These are phyloP conservation scores for Lutjanus erythropterus DNA, from an alignment of 2,113 vertebrate species.

Conservation along the genomic window DNA sequence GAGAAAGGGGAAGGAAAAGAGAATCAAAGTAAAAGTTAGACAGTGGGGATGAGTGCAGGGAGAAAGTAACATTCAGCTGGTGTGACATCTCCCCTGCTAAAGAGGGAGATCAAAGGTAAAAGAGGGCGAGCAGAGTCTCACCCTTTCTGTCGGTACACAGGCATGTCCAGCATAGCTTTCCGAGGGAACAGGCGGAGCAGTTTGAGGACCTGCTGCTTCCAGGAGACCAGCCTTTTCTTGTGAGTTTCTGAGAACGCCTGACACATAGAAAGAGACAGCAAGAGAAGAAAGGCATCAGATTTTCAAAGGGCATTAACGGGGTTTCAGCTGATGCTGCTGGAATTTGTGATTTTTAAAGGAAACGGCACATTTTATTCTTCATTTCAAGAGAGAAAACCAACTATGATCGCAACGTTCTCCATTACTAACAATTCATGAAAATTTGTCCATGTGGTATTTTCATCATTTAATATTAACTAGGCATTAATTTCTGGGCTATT, in stretches of 20 bases:
- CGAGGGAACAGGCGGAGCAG: conserved; percentile 93
- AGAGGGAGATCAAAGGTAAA: conserved; percentile 55
- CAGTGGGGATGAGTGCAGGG: background rate
- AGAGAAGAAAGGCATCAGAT: conserved; percentile 5
- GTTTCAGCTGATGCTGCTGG: background rate
- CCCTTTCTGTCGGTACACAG: conserved; percentile 94
- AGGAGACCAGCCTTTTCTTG: conserved; percentile 93
- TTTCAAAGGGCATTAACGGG: background rate
- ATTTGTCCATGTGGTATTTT: background rate
- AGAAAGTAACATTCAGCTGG: conserved; percentile 14
- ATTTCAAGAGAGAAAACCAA: background rate
- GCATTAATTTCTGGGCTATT: background rate
- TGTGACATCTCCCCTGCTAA: conserved; percentile 23
- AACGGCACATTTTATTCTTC: background rate
- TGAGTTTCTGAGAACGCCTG: conserved; percentile 96
- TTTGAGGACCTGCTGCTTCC: conserved; percentile 97
- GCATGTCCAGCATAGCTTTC: conserved; percentile 93
- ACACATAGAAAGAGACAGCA: conserved; percentile 6
- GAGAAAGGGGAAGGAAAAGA: background rate
- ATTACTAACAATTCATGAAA: no score
- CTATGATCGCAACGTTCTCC: background rate
- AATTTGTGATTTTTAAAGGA: conserved; percentile 2
- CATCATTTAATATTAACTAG: background rate
- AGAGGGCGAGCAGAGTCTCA: conserved; percentile 62
- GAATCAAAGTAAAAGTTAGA: conserved; percentile 28